Conservation (phyloP, 2,888 invertebrate genomes). For the Blomia tropicalis region DNA sequence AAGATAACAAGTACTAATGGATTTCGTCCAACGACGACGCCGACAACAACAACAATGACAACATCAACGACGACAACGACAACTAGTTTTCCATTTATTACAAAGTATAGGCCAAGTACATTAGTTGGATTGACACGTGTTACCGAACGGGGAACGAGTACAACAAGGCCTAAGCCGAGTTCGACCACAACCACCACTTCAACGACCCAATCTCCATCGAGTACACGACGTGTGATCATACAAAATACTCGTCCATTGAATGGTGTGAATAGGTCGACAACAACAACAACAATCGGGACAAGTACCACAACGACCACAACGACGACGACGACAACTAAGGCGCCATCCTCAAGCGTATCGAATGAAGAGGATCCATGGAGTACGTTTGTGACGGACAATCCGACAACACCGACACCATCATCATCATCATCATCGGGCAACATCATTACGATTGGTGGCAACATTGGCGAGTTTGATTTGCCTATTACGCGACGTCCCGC, state of each 20-base stretch:
- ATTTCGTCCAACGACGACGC: background rate
- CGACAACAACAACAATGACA: background rate
- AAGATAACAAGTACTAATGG: background rate
- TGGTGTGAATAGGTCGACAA: background rate
- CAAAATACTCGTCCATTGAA: too few relatives aligned
- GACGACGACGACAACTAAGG: background rate
- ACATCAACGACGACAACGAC: slow-evolving; percentile 8
- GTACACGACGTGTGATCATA: too few relatives aligned
- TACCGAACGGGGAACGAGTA: background rate
- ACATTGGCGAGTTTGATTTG: background rate
- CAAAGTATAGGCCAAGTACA: too few relatives aligned
- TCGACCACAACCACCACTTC: background rate
- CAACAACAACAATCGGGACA: background rate
- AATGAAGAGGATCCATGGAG: background rate
- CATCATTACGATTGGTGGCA: background rate
- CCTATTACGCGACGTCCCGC: background rate
- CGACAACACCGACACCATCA: background rate
- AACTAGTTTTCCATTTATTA: too few relatives aligned
- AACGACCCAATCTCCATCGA: background rate
- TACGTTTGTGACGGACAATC: background rate
- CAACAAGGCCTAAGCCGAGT: background rate
- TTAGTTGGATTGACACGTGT: background rate
- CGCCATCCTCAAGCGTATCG: background rate
- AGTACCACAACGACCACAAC: background rate
- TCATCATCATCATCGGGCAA: background rate